A percentile compares a stretch with the other conserved stretches of the same genome.
Conservation (phyloP, 2,888 invertebrate genomes). For the Cenopis cana region DNA sequence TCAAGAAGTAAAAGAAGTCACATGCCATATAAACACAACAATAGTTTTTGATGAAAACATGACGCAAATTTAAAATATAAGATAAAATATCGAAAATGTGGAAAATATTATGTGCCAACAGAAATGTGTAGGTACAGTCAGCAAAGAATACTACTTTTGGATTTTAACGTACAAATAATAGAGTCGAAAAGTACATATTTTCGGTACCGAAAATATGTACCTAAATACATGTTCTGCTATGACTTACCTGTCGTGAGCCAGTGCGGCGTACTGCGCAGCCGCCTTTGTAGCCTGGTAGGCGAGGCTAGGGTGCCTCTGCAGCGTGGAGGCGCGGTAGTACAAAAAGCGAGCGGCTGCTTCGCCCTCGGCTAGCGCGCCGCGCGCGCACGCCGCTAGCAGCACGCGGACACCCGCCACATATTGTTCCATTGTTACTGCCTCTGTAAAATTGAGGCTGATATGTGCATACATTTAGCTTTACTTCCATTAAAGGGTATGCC, state of each 20-base stretch:
- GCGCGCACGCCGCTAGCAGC: conserved; percentile 84
- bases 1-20: too few relatives aligned
- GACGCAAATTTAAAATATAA: too few relatives aligned
- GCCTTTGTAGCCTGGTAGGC: conserved; percentile 86
- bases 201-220: too few relatives aligned
- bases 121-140: too few relatives aligned
- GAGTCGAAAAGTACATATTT: too few relatives aligned
- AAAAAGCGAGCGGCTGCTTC: conserved; percentile 87
- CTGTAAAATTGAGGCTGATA: conserved; percentile 53
- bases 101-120: too few relatives aligned
- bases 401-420: conserved; percentile 87
- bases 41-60: too few relatives aligned
- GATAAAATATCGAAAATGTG: too few relatives aligned
- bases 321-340: conserved; percentile 87
- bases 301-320: conserved; percentile 86
- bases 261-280: conserved; percentile 84
- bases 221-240: background rate
- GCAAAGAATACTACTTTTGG: too few relatives aligned
- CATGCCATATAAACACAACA: too few relatives aligned
- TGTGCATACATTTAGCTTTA: background rate
- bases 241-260: conserved; percentile 83
- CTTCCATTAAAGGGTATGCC: background rate
- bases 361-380: conserved; percentile 86
- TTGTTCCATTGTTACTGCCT: conserved; percentile 84
- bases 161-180: too few relatives aligned